These are phyloP conservation scores for Norana najaformis DNA, from an alignment of 2,888 invertebrate genomes.

Conservation along the genomic window DNA sequence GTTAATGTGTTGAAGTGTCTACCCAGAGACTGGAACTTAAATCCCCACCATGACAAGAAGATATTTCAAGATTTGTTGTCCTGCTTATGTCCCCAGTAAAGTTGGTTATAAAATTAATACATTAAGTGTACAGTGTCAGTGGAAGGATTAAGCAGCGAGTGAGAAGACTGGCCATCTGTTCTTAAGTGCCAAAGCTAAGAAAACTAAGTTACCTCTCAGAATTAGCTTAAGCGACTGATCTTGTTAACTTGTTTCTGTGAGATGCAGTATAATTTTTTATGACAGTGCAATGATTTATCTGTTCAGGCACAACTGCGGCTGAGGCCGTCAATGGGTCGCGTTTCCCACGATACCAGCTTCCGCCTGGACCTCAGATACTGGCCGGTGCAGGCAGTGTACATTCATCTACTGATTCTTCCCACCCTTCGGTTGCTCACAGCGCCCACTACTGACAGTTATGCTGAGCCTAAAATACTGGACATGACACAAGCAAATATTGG, in stretches of 20 bases:
- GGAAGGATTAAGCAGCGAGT: too few species aligned
- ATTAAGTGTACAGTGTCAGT: too few species aligned
- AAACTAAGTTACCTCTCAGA: too few species aligned
- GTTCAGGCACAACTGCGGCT: background rate
- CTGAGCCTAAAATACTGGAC: slow-evolving; percentile 50
- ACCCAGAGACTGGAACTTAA: background rate
- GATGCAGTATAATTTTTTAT: background rate
- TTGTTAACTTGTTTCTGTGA: background rate
- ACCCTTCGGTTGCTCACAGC: slow-evolving; percentile 53
- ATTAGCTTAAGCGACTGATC: background rate
- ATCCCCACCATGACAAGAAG: background rate
- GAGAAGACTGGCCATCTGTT: too few species aligned
- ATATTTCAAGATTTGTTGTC: too few species aligned
- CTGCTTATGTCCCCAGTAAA: too few species aligned
- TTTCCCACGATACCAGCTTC: slow-evolving; percentile 24
- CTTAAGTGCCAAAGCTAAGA: background rate
- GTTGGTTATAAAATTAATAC: too few species aligned
- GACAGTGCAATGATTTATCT: background rate
- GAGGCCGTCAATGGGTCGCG: slow-evolving; percentile 20
- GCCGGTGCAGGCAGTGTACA: slow-evolving; percentile 48
- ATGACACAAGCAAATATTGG: slow-evolving; percentile 62
- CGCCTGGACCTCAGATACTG: slow-evolving; percentile 24
- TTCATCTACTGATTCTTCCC: slow-evolving; percentile 55
- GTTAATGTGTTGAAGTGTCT: background rate
- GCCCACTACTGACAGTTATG: slow-evolving; percentile 48